Evolutionary conservation across 2,888 invertebrate species (phyloP).

Genomic region (Lithophane semibrunnea): DNA sequence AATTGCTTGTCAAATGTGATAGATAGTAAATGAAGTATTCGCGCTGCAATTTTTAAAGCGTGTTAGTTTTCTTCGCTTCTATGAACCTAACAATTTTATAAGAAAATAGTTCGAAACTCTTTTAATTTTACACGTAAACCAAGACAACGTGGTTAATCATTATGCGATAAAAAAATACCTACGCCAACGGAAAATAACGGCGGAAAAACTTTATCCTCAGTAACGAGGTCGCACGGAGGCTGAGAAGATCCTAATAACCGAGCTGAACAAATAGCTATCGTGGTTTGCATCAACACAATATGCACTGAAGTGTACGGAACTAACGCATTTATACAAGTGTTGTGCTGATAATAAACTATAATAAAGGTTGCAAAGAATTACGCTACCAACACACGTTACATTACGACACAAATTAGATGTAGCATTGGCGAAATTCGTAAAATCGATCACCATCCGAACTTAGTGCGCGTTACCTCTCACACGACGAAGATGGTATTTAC

Average conservation of each 20-base stretch:
- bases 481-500: too few species aligned
- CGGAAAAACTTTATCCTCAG: constrained; percentile 26
- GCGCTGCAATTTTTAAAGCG: background rate
- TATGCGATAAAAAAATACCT: background rate
- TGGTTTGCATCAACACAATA: constrained; percentile 20
- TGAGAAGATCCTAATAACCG: constrained; percentile 16
- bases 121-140: background rate
- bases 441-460: too few species aligned
- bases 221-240: constrained; percentile 37
- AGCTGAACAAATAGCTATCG: constrained; percentile 18
- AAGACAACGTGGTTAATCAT: background rate
- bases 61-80: background rate
- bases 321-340: background rate
- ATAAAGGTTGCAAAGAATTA: background rate
- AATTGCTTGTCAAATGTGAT: background rate
- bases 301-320: constrained; percentile 9
- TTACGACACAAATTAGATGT: too few species aligned
- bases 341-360: background rate
- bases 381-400: background rate
- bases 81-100: background rate
- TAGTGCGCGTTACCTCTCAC: too few species aligned
- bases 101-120: background rate
- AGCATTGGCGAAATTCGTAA: too few species aligned
- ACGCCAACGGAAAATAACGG: background rate
- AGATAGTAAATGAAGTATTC: background rate